Conservation (phyloP, 2,113 vertebrate genomes). For the Tachysurus fulvidraco region DNA sequence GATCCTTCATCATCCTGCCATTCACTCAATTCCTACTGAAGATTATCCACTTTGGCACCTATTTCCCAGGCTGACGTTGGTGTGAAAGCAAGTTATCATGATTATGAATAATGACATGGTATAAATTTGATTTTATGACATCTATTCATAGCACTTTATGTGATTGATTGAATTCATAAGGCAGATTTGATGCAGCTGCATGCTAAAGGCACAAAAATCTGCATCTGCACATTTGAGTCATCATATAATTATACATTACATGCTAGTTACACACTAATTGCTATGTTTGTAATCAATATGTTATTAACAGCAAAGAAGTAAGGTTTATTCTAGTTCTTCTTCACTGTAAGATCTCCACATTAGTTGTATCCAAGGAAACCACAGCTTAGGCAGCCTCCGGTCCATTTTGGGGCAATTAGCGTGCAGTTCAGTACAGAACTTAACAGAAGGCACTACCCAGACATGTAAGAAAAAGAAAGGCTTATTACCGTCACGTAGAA, state of each 20-base stretch:
- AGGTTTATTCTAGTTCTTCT: constrained; percentile 38
- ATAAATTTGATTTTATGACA: constrained; percentile 42
- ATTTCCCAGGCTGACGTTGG: not conserved
- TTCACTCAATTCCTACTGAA: constrained; percentile 20
- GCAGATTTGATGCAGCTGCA: constrained; percentile 29
- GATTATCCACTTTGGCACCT: constrained; percentile 19
- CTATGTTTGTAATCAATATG: constrained; percentile 40
- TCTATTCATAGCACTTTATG: not conserved
- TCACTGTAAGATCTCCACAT: constrained; percentile 33
- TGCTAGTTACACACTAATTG: constrained; percentile 45
- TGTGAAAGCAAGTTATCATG: not conserved
- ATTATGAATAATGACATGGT: constrained; percentile 21
- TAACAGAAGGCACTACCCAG: constrained; percentile 31
- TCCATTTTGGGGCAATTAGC: constrained; percentile 43
- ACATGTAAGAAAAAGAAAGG: not conserved
- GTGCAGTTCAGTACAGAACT: constrained; percentile 35
- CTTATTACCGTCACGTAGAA: not conserved
- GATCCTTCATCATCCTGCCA: constrained; percentile 31
- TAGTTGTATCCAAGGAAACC: constrained; percentile 51
- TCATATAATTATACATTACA: constrained; percentile 44
- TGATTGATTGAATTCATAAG: constrained; percentile 41
- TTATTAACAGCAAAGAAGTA: constrained; percentile 39
- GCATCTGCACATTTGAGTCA: constrained; percentile 35
- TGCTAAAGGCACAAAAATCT: not conserved
- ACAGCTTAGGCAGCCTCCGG: constrained; percentile 35